phyloP scores from a whole-genome alignment of 1,140 invertebrate species.

The Magallana gigas region DNA sequence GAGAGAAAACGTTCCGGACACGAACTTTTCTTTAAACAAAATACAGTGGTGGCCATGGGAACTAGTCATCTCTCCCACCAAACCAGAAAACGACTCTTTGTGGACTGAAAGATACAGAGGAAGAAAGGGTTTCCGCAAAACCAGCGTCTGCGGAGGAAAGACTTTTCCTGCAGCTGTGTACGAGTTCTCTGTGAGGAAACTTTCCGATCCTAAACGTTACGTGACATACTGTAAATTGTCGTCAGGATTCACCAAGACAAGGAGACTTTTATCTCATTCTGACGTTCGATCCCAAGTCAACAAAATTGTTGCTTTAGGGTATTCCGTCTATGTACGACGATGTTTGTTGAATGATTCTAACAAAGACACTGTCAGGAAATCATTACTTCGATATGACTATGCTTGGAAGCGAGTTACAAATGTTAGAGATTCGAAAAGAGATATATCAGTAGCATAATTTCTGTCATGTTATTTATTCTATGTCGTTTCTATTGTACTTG shows the following conservation, averaged over 20 bases:
- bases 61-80: conserved; percentile 35
- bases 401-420: conserved; percentile 17
- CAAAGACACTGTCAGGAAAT: not conserved
- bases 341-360: conserved; percentile 10
- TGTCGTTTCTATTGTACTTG: too few species aligned
- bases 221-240: conserved; percentile 53
- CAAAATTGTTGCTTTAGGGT: conserved; percentile 43
- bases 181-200: conserved; percentile 58
- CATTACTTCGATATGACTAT: conserved; percentile 48
- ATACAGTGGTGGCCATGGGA: conserved; percentile 58
- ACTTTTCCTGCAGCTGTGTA: conserved; percentile 44
- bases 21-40: conserved; percentile 57
- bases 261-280: conserved; percentile 25
- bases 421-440: too few species aligned
- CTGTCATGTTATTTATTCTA: too few species aligned
- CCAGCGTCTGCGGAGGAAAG: conserved; percentile 43
- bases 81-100: not conserved
- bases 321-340: conserved; percentile 37
- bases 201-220: conserved; percentile 43
- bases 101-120: conserved; percentile 42
- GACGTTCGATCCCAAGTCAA: conserved; percentile 45
- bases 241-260: conserved; percentile 18
- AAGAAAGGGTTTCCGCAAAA: conserved; percentile 38
- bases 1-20: not conserved
- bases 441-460: too few species aligned